These are phyloP conservation scores for Melanotaenia boesemani DNA, from an alignment of 2,797 vertebrate species.

Conservation along the genomic window DNA sequence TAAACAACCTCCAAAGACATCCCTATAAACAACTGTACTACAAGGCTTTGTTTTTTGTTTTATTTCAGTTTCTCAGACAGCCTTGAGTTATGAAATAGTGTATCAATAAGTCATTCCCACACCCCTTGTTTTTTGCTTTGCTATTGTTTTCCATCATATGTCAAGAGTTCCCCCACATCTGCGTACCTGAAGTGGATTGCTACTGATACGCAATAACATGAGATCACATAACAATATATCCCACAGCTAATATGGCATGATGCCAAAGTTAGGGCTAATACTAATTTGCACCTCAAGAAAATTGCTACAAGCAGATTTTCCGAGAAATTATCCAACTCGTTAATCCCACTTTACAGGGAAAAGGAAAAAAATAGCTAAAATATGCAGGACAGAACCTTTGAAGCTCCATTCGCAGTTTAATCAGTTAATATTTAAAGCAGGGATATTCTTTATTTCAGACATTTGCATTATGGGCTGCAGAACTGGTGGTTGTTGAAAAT, in stretches of 20 bases:
- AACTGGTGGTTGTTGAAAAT: slow-evolving; percentile 20
- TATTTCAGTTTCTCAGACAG: too few relatives aligned
- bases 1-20: too few relatives aligned
- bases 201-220: not conserved
- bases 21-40: too few relatives aligned
- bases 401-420: slow-evolving; percentile 76
- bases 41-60: too few relatives aligned
- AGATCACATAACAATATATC: not conserved
- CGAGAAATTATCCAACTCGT: slow-evolving; percentile 44
- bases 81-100: too few relatives aligned
- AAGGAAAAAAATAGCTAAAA: slow-evolving; percentile 61
- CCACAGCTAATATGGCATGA: slow-evolving; percentile 1
- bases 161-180: not conserved
- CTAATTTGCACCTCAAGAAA: slow-evolving; percentile 40
- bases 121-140: not conserved
- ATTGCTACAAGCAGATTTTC: slow-evolving; percentile 48
- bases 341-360: slow-evolving; percentile 62
- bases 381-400: slow-evolving; percentile 77
- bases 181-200: not conserved
- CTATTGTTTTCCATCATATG: not conserved
- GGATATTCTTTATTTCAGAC: slow-evolving; percentile 71
- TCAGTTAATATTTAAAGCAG: slow-evolving; percentile 81
- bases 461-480: slow-evolving; percentile 54
- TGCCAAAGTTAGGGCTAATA: slow-evolving; percentile 32
- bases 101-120: too few relatives aligned